Conservation (phyloP, 2,888 invertebrate genomes). For the Ellobium chinense region DNA sequence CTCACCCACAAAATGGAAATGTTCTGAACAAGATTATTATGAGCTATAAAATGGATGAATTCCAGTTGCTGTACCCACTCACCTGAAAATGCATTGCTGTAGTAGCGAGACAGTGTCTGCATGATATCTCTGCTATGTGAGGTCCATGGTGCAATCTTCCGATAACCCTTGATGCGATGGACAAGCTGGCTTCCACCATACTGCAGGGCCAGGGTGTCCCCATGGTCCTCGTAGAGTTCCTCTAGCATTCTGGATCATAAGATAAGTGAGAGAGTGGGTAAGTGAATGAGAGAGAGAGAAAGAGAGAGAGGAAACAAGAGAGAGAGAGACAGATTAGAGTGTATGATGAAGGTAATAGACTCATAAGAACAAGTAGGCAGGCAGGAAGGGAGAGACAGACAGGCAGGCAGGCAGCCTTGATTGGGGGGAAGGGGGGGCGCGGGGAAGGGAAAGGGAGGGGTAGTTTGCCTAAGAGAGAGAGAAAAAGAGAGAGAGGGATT, state of each 20-base stretch:
- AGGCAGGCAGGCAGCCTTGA: too few species aligned
- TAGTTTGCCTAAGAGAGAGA: too few species aligned
- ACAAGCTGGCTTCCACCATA: slow-evolving; percentile 99
- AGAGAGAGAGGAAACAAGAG: background rate
- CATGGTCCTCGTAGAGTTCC: slow-evolving; percentile 98
- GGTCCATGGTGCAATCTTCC: slow-evolving; percentile 86
- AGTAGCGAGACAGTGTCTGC: slow-evolving; percentile 98
- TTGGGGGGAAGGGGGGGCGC: too few species aligned
- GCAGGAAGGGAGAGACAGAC: too few species aligned
- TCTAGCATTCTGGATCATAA: slow-evolving; percentile 88
- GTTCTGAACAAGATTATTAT: too few species aligned
- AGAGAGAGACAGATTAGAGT: background rate
- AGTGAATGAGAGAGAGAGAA: background rate
- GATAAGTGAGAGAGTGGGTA: background rate
- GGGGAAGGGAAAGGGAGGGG: too few species aligned
- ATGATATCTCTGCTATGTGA: slow-evolving; percentile 99
- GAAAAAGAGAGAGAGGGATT: too few species aligned
- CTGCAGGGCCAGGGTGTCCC: slow-evolving; percentile 96
- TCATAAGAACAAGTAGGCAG: background rate
- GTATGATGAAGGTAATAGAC: background rate
- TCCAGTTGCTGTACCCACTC: too few species aligned
- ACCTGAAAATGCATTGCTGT: slow-evolving; percentile 94
- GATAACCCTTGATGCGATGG: slow-evolving; percentile 89
- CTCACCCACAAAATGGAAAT: too few species aligned
- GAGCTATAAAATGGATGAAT: too few species aligned